Percentiles rank a stretch among this genome's conserved stretches.
phyloP scores from a whole-genome alignment of 1,140 invertebrate species.

The Stegodyphus mimosarum region DNA sequence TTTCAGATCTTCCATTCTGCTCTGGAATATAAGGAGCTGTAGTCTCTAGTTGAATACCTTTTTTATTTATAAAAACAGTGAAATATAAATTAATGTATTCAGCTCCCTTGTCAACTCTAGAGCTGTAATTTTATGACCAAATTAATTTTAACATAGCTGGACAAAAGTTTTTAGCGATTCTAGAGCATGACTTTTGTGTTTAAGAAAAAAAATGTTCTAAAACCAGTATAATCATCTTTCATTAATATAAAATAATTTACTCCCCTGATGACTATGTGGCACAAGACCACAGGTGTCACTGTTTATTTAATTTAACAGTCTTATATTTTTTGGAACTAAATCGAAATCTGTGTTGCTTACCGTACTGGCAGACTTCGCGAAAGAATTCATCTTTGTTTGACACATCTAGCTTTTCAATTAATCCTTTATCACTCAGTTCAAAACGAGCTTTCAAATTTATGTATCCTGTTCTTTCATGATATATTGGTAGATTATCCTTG shows the following conservation, averaged over 20 bases:
- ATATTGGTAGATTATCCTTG: constrained; percentile 22
- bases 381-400: neutral
- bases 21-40: constrained; percentile 25
- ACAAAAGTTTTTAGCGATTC: constrained; percentile 46
- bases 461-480: constrained; percentile 41
- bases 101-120: constrained; percentile 69
- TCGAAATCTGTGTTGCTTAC: neutral
- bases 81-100: constrained; percentile 66
- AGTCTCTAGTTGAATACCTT: constrained; percentile 20
- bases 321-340: constrained; percentile 1
- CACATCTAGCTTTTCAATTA: constrained; percentile 17
- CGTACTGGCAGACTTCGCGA: constrained; percentile 27
- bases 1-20: constrained; percentile 46
- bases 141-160: constrained; percentile 63
- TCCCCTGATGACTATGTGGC: constrained; percentile 64
- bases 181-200: constrained; percentile 66
- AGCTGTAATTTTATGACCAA: constrained; percentile 63
- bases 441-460: constrained; percentile 20
- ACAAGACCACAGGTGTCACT: constrained; percentile 67
- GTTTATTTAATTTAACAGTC: constrained; percentile 63
- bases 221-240: constrained; percentile 68
- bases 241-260: constrained; percentile 67
- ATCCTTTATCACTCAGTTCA: constrained; percentile 18
- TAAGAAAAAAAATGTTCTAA: constrained; percentile 67
- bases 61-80: neutral